Conservation (phyloP, 2,888 invertebrate species). For the Plutella xylostella region DNA sequence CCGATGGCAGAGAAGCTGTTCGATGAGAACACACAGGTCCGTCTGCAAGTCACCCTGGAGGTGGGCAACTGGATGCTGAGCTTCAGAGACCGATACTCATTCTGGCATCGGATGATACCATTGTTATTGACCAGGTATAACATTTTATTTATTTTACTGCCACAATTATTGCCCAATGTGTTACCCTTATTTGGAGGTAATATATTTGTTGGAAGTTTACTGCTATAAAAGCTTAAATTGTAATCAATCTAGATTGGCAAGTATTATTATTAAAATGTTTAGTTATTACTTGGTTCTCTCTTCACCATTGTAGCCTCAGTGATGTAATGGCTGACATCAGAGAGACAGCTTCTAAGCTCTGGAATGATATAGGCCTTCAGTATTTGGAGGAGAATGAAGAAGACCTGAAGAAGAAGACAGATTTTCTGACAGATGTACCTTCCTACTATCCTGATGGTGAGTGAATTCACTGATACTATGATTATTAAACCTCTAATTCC, state of each 20-base stretch:
- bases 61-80: constrained; percentile 83
- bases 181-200: too few relatives aligned
- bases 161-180: too few relatives aligned
- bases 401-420: constrained; percentile 85
- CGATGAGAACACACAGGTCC: constrained; percentile 84
- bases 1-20: constrained; percentile 90
- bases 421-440: constrained; percentile 76
- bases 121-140: constrained; percentile 82
- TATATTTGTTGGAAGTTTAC: too few relatives aligned
- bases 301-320: constrained; percentile 74
- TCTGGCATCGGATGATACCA: constrained; percentile 87
- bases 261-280: too few relatives aligned
- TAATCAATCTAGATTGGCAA: too few relatives aligned
- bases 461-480: too few relatives aligned
- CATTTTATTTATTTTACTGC: too few relatives aligned
- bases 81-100: constrained; percentile 89
- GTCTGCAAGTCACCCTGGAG: constrained; percentile 80
- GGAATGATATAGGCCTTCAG: constrained; percentile 80
- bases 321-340: constrained; percentile 84
- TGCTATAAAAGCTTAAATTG: too few relatives aligned
- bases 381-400: constrained; percentile 89
- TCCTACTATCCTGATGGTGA: constrained; percentile 78
- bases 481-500: too few relatives aligned
- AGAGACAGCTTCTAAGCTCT: constrained; percentile 71
- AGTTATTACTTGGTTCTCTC: too few relatives aligned